Percentiles rank a stretch among this genome's conserved stretches.
Conservation (phyloP, 2,888 invertebrate genomes). For the Ichneumoninae sp. region DNA sequence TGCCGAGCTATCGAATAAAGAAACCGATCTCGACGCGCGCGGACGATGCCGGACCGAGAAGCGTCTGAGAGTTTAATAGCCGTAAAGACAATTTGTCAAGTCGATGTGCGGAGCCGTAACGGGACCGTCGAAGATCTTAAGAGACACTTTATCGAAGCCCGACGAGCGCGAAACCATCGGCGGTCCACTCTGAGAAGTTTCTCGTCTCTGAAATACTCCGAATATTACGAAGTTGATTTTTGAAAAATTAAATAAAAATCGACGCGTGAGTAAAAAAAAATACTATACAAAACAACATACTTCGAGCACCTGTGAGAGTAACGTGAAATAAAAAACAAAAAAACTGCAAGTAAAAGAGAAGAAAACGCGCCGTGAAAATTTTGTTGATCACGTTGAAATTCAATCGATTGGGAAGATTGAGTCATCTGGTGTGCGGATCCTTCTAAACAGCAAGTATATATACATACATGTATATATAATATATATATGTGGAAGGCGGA, state of each 20-base stretch:
- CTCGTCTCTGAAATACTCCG: background rate
- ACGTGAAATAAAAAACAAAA: background rate
- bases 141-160: conserved; percentile 38
- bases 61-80: conserved; percentile 64
- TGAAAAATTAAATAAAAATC: background rate
- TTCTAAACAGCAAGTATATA: conserved; percentile 3
- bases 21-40: conserved; percentile 65
- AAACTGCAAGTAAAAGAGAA: background rate
- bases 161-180: conserved; percentile 17
- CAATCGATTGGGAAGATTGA: background rate
- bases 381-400: background rate
- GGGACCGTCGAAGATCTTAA: conserved; percentile 29
- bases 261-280: background rate
- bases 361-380: background rate
- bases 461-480: conserved; percentile 30
- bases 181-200: background rate
- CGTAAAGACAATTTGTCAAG: conserved; percentile 68
- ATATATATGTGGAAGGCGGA: conserved; percentile 39
- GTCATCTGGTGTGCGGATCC: background rate
- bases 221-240: background rate
- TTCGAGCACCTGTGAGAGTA: background rate
- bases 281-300: background rate
- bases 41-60: conserved; percentile 44
- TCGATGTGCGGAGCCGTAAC: conserved; percentile 48
- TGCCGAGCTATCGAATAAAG: conserved; percentile 60